Percentiles rank a stretch among this genome's conserved stretches.
phyloP scores from a whole-genome alignment of 2,113 vertebrate genomes.

The Elachura formosa region DNA sequence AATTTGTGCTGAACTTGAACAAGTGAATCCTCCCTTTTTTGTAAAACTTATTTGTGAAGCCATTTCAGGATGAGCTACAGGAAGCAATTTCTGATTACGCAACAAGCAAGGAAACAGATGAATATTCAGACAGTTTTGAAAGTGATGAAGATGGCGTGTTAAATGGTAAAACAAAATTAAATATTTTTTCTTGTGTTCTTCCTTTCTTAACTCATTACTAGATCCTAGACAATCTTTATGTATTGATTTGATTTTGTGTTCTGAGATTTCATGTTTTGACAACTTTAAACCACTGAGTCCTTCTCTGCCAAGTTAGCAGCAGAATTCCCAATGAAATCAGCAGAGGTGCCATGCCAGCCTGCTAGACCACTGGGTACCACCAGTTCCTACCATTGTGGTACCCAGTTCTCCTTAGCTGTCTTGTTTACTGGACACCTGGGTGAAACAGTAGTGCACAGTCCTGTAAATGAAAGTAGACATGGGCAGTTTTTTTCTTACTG shows the following conservation, averaged over 20 bases:
- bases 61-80: constrained; percentile 81
- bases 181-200: background rate
- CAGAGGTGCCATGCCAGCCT: background rate
- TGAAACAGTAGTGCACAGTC: background rate
- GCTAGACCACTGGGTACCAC: background rate
- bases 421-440: background rate
- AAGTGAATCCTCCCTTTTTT: background rate
- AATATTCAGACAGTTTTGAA: constrained; percentile 81
- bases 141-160: constrained; percentile 74
- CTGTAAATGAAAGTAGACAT: background rate
- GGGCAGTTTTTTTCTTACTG: background rate
- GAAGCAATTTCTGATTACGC: constrained; percentile 73
- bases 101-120: constrained; percentile 59
- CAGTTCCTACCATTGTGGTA: background rate
- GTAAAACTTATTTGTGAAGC: background rate
- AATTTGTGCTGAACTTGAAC: background rate
- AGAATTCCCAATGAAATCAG: background rate
- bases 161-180: background rate
- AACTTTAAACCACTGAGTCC: background rate
- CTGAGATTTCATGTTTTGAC: background rate
- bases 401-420: background rate
- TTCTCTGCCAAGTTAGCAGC: background rate
- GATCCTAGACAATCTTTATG: background rate
- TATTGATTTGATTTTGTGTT: background rate
- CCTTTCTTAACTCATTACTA: background rate